These are phyloP conservation scores for Plectropomus leopardus DNA, from an alignment of 2,113 vertebrate species.

Conservation along the genomic window DNA sequence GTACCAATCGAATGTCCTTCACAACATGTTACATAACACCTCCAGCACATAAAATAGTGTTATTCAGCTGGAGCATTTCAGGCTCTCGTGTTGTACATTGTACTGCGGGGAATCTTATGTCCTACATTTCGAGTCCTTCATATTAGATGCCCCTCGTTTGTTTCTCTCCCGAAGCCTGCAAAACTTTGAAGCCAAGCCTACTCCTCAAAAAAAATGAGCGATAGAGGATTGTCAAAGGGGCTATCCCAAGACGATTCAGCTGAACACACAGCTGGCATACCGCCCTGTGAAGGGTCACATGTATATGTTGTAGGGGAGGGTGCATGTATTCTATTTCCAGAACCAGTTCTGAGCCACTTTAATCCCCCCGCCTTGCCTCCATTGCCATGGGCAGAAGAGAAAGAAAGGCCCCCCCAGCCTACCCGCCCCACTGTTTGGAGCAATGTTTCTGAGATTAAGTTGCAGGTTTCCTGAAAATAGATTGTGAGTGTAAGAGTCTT, in stretches of 20 bases:
- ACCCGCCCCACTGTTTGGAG: conserved; percentile 51
- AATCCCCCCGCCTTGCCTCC: conserved; percentile 74
- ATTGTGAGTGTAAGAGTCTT: conserved; percentile 68
- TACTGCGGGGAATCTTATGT: conserved; percentile 61
- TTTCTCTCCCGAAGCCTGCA: conserved; percentile 16
- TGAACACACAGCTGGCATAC: conserved; percentile 67
- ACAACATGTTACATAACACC: conserved; percentile 66
- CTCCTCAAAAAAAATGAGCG: not conserved
- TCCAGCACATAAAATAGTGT: conserved; percentile 32
- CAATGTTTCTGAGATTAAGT: conserved; percentile 80
- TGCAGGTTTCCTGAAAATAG: conserved; percentile 86
- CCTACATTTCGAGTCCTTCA: conserved; percentile 57
- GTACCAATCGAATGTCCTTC: conserved; percentile 56
- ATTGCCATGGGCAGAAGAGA: conserved; percentile 55
- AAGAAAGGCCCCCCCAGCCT: conserved; percentile 46
- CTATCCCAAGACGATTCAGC: conserved; percentile 49
- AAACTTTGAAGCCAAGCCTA: conserved; percentile 19
- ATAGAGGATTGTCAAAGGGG: conserved; percentile 22
- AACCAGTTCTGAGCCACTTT: conserved; percentile 76
- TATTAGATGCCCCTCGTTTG: conserved; percentile 43
- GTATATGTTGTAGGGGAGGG: conserved; percentile 62
- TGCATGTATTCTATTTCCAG: conserved; percentile 83
- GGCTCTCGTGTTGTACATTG: conserved; percentile 37
- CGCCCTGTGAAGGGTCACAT: conserved; percentile 56
- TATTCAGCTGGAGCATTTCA: conserved; percentile 45